Base-by-base conservation (phyloP, 1,140 invertebrate species). In the Goniozus legneri region DNA sequence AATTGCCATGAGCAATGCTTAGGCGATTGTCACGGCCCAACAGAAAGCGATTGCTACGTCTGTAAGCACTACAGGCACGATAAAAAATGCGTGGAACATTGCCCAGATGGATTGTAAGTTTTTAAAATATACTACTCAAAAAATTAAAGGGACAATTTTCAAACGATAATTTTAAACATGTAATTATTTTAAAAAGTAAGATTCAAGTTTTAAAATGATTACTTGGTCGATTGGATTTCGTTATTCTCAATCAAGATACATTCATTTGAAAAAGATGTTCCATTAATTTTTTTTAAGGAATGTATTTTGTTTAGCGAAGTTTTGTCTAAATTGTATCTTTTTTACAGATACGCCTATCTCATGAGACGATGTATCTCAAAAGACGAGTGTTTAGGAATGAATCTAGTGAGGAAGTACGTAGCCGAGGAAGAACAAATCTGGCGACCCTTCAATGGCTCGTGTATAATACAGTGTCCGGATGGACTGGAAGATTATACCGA, bases 1-100 rank as follows among this genome's bases (percentile, higher is more conserved):
- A 46, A 73, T 40, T 87, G 85, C 56, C 71, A 82, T 57, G 34
- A 62, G 2, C 65, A 82, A 44, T 86, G 84, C 64, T 56, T 86
- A 8, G 83, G 84, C 19, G 84, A 83, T 2, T 86, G 84, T 58
- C 62, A 40, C 10, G 78, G 77, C 4, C 51, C 65, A 0, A 56
- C 50, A 15, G 62, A 69, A 0, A 55, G 48, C 24, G 67, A 81
- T 10, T 86, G 84, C 58, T 69, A 71, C 50, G 78, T 76, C 3
- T 85, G 84, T 60, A 72, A 66, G 40, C 60, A 81, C 47, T 77
- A 58, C 47, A 56, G 72, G 1, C 73, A 76, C 54, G 52, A 74
- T 7, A 73, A 68, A 8, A 57, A 63, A 47, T 85, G 83, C 58
- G 48, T 75, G 2, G 54, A 68, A 14, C 55, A 54, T 1, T 86